phyloP scores from a whole-genome alignment of 2,797 vertebrate species.

The Chloroceryle inda region DNA sequence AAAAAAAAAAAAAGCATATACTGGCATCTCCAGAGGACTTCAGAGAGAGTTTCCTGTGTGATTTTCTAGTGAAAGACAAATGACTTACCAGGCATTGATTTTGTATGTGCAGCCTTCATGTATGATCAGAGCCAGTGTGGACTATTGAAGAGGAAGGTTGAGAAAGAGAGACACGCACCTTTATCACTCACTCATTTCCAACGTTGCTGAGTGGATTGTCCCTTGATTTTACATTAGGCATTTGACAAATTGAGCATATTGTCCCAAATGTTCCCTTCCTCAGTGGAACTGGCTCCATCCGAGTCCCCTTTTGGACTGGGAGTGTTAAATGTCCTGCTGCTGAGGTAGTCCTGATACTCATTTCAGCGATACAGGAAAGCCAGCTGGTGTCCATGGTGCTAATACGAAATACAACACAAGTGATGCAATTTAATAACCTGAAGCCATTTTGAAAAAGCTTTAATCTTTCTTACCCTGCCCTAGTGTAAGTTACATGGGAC shows the following conservation, averaged over 20 bases:
- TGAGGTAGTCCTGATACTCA: background rate
- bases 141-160: background rate
- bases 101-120: background rate
- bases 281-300: background rate
- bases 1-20: background rate
- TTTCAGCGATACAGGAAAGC: background rate
- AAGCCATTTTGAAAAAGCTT: conserved; percentile 37
- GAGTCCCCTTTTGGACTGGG: background rate
- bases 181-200: background rate
- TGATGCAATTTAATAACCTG: conserved; percentile 27
- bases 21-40: background rate
- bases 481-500: conserved; percentile 21
- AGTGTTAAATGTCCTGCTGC: background rate
- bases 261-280: background rate
- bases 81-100: background rate
- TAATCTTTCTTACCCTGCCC: background rate
- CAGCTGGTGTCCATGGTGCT: conserved; percentile 54
- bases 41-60: background rate
- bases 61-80: background rate
- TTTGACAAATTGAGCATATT: background rate
- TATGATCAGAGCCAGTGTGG: rapidly evolving
- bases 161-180: background rate
- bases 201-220: background rate
- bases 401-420: background rate
- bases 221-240: background rate